Conservation (phyloP, 2,888 invertebrate species). For the Drosophila ustulata region DNA sequence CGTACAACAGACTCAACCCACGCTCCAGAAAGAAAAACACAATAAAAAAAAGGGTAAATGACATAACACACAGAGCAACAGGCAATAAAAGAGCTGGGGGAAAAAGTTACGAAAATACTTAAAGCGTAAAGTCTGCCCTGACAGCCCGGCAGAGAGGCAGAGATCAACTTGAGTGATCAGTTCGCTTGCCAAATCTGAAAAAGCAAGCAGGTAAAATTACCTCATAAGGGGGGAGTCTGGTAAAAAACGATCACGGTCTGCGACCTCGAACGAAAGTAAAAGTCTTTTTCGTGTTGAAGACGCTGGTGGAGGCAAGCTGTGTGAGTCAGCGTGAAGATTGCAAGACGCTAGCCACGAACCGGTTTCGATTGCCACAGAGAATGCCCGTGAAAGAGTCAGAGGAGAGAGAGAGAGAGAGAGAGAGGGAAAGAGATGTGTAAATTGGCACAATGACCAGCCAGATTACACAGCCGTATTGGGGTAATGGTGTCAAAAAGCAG, state of each 20-base stretch:
- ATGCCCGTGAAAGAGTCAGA: constrained; percentile 7
- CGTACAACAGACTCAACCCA: constrained; percentile 33
- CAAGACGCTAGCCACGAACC: constrained; percentile 48
- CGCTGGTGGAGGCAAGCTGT: constrained; percentile 11
- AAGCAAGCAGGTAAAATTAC: constrained; percentile 62
- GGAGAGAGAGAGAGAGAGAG: constrained; percentile 16
- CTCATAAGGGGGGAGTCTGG: constrained; percentile 50
- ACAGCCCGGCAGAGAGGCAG: constrained; percentile 42
- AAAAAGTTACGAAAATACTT: constrained; percentile 60
- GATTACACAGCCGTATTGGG: constrained; percentile 33
- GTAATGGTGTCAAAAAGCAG: constrained; percentile 72
- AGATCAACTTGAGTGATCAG: constrained; percentile 68
- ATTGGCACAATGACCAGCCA: constrained; percentile 82
- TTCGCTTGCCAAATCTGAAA: constrained; percentile 67
- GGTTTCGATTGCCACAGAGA: constrained; percentile 63
- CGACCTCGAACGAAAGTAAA: constrained; percentile 84
- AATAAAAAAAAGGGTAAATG: constrained; percentile 33
- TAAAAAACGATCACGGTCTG: constrained; percentile 60
- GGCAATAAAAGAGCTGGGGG: constrained; percentile 23
- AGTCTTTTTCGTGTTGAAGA: constrained; percentile 61
- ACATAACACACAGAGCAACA: constrained; percentile 40
- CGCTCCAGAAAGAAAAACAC: constrained; percentile 58
- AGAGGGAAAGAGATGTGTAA: constrained; percentile 37
- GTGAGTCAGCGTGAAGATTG: constrained; percentile 71
- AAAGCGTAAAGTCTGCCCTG: constrained; percentile 58